Percentiles rank a stretch among this genome's conserved stretches.
Evolutionary conservation across 2,888 invertebrate genomes (phyloP).

Genomic region (Platycheirus rosarum): DNA sequence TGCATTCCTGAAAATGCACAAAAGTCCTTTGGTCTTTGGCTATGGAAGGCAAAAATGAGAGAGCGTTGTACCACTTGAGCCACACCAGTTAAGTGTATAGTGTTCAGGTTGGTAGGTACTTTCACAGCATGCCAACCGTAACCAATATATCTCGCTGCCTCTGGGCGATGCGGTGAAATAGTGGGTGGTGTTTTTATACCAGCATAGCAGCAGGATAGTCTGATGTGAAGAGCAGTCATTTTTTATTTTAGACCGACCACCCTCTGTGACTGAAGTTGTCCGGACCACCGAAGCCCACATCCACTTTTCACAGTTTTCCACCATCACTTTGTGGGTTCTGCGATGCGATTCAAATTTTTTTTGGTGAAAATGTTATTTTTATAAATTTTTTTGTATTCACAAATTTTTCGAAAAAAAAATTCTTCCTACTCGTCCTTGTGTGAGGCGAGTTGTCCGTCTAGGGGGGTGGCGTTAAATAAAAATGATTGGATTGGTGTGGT

Average conservation of each 20-base stretch:
- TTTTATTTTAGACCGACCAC: constrained; percentile 23
- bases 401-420: constrained; percentile 16
- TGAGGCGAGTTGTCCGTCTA: constrained; percentile 5
- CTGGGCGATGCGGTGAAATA: not conserved
- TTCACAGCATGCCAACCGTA: constrained; percentile 39
- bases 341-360: constrained; percentile 48
- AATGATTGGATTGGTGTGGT: constrained; percentile 30
- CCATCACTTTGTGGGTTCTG: constrained; percentile 66
- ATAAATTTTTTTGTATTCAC: constrained; percentile 2
- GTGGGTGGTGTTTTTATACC: constrained; percentile 3
- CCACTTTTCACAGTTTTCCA: constrained; percentile 52
- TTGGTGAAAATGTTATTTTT: constrained; percentile 1
- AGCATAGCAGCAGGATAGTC: constrained; percentile 5
- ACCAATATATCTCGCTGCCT: constrained; percentile 37
- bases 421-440: constrained; percentile 16
- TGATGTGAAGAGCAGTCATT: constrained; percentile 26
- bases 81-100: constrained; percentile 44
- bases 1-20: constrained; percentile 39
- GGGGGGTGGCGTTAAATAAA: not conserved
- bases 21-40: constrained; percentile 34
- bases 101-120: constrained; percentile 44
- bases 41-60: constrained; percentile 32
- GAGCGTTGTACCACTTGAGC: constrained; percentile 43
- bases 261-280: constrained; percentile 40
- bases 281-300: constrained; percentile 42